phyloP scores from a whole-genome alignment of 2,113 vertebrate genomes.

The Hydropotes inermis region DNA sequence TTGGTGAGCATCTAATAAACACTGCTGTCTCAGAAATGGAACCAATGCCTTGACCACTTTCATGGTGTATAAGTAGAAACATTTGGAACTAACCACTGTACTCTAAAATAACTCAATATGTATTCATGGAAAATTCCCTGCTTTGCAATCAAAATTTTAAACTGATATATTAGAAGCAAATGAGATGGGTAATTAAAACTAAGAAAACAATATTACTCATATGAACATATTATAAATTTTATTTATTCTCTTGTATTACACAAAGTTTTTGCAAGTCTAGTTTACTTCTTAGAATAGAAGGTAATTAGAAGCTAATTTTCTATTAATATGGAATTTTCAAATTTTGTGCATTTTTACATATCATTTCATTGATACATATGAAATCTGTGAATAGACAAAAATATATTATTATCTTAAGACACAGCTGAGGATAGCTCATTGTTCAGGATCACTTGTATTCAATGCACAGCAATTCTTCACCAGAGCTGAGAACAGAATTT shows the following conservation, averaged over 20 bases:
- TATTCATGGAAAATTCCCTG: background rate
- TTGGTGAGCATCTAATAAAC: background rate
- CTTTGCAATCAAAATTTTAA: background rate
- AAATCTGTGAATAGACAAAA: background rate
- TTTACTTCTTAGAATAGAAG: background rate
- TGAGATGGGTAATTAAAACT: background rate
- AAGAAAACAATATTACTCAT: background rate
- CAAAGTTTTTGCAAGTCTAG: background rate
- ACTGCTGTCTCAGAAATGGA: background rate
- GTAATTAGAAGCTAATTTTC: background rate
- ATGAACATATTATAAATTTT: background rate
- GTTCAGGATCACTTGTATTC: background rate
- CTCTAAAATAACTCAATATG: background rate
- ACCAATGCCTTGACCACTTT: background rate
- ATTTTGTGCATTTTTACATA: background rate
- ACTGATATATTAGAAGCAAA: background rate
- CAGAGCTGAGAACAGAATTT: background rate
- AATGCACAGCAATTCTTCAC: background rate
- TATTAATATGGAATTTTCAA: background rate
- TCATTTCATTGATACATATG: background rate
- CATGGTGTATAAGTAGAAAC: background rate
- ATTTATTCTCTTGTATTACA: background rate
- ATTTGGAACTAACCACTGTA: background rate
- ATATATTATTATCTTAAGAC: background rate
- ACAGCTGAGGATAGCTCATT: background rate